Evolutionary conservation across 2,797 vertebrate genomes (phyloP).

Genomic region (Sebastolobus altivelis): DNA sequence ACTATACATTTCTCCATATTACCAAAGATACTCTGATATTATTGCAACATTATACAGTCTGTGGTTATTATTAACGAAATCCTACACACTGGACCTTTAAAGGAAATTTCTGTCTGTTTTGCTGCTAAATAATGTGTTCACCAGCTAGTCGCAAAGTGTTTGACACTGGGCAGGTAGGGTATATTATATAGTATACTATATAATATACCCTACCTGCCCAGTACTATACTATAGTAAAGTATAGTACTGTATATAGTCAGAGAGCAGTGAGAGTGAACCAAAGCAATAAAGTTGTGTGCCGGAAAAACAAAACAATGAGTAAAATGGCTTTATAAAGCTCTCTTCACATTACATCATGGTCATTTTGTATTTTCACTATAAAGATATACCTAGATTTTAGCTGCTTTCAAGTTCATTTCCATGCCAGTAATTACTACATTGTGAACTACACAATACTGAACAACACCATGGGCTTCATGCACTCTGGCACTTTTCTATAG

Average conservation of each 20-base stretch:
- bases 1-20: too few relatives aligned
- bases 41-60: too few relatives aligned
- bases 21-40: too few relatives aligned
- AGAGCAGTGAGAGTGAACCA: background rate
- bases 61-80: background rate
- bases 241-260: background rate
- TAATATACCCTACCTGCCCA: too few relatives aligned
- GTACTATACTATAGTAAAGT: too few relatives aligned
- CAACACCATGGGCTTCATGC: constrained; percentile 1
- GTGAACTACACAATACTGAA: background rate
- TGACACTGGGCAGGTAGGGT: background rate
- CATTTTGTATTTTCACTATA: background rate
- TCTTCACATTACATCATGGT: background rate
- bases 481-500: background rate
- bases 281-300: background rate
- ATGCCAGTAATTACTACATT: background rate
- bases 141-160: background rate
- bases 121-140: background rate
- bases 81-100: background rate
- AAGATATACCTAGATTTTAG: background rate
- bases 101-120: background rate
- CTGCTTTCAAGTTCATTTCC: background rate
- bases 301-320: background rate
- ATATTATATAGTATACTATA: too few relatives aligned
- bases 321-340: background rate